Base-by-base conservation (phyloP, 92 coral and sea anemone species). In the Pocillopora grandis region DNA sequence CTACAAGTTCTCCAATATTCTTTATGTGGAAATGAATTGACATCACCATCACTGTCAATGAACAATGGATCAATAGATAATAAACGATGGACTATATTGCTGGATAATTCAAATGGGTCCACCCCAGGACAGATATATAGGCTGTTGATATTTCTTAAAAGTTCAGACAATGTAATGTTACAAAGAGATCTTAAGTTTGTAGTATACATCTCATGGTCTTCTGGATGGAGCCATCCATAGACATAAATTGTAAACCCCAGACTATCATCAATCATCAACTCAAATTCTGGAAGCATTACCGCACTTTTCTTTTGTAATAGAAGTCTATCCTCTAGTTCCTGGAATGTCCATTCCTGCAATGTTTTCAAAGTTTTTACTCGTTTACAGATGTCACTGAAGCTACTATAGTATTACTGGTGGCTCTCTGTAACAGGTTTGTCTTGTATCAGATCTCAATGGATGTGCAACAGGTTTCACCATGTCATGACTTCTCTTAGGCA, bases 271-370 rank as follows among this genome's bases (percentile, higher is more conserved):
- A 27, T 27, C 31, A 27, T 27, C 31, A 27, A 27, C 31, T 27
- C 31, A 27, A 27, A 27, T 27, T 27, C 31, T 27, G 31, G 31
- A 27, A 27, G 31, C 31, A 27, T 27, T 27, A 27, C 55, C 16
- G 52, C 58, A 2, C 35, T 58, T 16, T 37, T 61, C 71, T 79
- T 90, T 62, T 87, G 64, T 31, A 88, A 71, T 2, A 78, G 77
- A 1, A 88, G 48, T 81, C 91, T 88, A 71, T 88, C 90, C 9
- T 78, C 42, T 48, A 71, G 78, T 73, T 85, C 88, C 64, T 86
- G 59, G 2, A 85, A 57, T 15, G 59, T 82, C 89, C 89, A 85
- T 6, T 81, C 83, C 6, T 58, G 69, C 3, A 64, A 42, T 16
- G 75, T 33, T 68, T 78, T 77, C 0, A 85, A 71, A 6, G n/a